Evolutionary conservation across 2,113 vertebrate genomes (phyloP).

Genomic region (Nesoenas mayeri): DNA sequence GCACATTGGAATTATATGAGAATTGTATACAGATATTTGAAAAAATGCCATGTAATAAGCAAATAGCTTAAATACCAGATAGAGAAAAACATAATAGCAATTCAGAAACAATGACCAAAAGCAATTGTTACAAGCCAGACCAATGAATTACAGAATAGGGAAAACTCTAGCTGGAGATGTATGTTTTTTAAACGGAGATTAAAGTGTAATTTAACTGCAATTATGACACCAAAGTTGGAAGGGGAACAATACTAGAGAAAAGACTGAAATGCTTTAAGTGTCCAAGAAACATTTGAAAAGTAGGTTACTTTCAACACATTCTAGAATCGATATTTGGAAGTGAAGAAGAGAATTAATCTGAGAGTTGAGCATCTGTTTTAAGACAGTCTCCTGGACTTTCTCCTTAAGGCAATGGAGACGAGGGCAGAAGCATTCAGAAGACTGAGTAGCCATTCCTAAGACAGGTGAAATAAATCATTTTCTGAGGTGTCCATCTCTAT

Average conservation of each 20-base stretch:
- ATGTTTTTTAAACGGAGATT: background rate
- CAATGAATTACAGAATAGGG: background rate
- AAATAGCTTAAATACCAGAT: background rate
- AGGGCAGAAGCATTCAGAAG: background rate
- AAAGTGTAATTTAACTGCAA: background rate
- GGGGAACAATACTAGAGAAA: background rate
- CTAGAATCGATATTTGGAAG: background rate
- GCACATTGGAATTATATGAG: background rate
- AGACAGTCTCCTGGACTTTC: background rate
- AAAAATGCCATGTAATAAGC: background rate
- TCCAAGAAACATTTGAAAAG: conserved; percentile 46
- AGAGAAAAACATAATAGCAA: background rate
- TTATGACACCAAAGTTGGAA: conserved; percentile 4
- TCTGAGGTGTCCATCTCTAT: background rate
- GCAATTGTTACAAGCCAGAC: background rate
- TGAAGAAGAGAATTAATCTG: conserved; percentile 3
- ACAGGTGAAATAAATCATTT: background rate
- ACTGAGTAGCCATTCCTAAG: background rate
- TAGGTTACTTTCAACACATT: conserved; percentile 50
- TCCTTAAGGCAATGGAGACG: background rate
- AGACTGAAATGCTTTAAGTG: background rate
- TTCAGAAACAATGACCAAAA: background rate
- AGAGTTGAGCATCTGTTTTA: background rate
- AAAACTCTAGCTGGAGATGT: background rate
- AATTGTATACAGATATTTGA: background rate